Evolutionary conservation across 2,797 vertebrate species (phyloP), one percentile per base, ranked within the genome.

Genomic region (Channallabes apus): DNA sequence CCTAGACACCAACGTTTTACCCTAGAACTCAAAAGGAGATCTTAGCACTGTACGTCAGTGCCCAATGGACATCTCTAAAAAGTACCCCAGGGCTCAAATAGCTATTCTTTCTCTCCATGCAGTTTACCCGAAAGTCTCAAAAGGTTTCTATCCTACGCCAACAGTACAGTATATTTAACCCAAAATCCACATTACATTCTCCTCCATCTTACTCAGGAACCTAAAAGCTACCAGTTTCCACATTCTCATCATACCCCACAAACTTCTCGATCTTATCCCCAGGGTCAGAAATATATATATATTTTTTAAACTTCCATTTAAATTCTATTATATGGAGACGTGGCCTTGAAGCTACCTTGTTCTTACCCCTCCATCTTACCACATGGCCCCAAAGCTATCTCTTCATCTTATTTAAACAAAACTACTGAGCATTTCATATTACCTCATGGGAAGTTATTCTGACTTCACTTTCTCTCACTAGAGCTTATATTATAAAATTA

Each of bases 381-480:
- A 20, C 27, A 76, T 32, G 4, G 17, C 51, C 32, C 61, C 11
- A 38, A 79, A 62, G 22, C 22, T 35, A 79, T 62, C 22, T 7
- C 22, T 41, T 41, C 62, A 54, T 54, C 51, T 54, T 1, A 54
- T 14, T 54, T 54, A 54, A 54, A 14, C 51, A 54, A 54, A 3
- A 3, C 76, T 77, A 56, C 62, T 9, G 51, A 54, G 51, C 51
- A 11, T 3, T 51, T 9, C 8, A 61, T 69, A 35, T 41, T 27
- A 18, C 56, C 58, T 29, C 61, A n/a, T 20, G 14, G 38, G n/a
- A 41, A 41, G 15, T 51, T 65, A 46, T 38, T 17, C 27, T 87
- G 86, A 89, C 88, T 85, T 86, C 80, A 27, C 88, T 80, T 88
- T 82, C 80, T 76, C 76, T 82, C 81, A 41, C 84, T 84, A 83